Evolutionary conservation across 1,140 invertebrate genomes (phyloP), one percentile per base, ranked within the genome.

Genomic region (Thalassaphorura encarpata): DNA sequence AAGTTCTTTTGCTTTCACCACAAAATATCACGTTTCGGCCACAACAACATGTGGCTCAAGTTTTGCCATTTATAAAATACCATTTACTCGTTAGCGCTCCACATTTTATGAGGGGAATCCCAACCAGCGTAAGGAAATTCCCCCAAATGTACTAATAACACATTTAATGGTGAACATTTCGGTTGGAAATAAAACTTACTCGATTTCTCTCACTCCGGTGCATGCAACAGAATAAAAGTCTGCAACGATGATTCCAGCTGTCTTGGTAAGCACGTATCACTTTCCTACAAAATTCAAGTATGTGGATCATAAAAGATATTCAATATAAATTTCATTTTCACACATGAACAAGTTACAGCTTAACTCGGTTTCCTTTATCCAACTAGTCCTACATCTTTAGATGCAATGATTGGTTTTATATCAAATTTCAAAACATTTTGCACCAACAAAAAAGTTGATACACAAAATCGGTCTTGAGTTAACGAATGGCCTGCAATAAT

Each of bases 181-280:
- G n/a, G n/a, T n/a, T n/a, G n/a, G n/a, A n/a, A 11, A 51, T 16
- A 29, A 58, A 11, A 26, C 73, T 76, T 71, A 83, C 82, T 69
- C 78, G 74, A 69, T 84, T 86, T 48, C 83, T 77, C 66, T 89
- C 86, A 2, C 83, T 82, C 50, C 82, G 80, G 52, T 85, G 78
- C 70, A 90, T 84, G 72, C 89, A 93, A 71, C 89, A 93, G 66
- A 90, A 92, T 0, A 92, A 69, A 53, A 90, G 72, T 29, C 84
- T 77, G 69, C 88, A 90, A 56, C 89, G 75, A 68, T 87, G 81
- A 67, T 92, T 83, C 89, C 89, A 93, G 66, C 87, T 89, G 67
- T 90, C 85, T 73, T 92, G 85, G 72, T 92, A 92, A 11, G 87
- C 85, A 59, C 87, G 75, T 64, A 90, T 79, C 2, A 91, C 88